These are phyloP conservation scores for Anguilla obscura DNA, from an alignment of 2,797 vertebrate species.

Conservation along the genomic window DNA sequence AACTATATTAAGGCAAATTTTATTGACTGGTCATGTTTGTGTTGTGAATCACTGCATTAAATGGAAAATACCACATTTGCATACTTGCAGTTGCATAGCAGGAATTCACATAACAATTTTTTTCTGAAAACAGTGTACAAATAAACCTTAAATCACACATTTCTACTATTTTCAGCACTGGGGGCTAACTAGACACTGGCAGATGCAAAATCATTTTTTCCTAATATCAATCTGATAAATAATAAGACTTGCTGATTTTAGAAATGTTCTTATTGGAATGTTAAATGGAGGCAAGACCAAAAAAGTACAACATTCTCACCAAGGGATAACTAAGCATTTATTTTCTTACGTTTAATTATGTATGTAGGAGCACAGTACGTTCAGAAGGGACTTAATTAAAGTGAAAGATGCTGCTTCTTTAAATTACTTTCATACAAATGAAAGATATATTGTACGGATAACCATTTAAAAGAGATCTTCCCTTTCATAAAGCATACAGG, in stretches of 20 bases:
- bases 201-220: not conserved
- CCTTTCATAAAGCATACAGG: not conserved
- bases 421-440: not conserved
- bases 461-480: not conserved
- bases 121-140: not conserved
- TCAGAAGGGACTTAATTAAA: not conserved
- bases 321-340: not conserved
- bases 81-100: not conserved
- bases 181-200: not conserved
- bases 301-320: not conserved
- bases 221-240: not conserved
- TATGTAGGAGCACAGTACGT: not conserved
- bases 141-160: not conserved
- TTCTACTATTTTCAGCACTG: not conserved
- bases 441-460: not conserved
- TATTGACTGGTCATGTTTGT: not conserved
- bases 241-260: not conserved
- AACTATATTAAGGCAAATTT: not conserved
- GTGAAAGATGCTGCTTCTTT: not conserved
- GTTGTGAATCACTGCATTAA: not conserved
- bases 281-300: not conserved
- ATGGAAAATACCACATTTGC: not conserved
- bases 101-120: not conserved
- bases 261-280: conserved; percentile 1
- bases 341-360: not conserved